Conservation (phyloP, 1,140 invertebrate species). For the Carcinoscorpius rotundicauda region DNA sequence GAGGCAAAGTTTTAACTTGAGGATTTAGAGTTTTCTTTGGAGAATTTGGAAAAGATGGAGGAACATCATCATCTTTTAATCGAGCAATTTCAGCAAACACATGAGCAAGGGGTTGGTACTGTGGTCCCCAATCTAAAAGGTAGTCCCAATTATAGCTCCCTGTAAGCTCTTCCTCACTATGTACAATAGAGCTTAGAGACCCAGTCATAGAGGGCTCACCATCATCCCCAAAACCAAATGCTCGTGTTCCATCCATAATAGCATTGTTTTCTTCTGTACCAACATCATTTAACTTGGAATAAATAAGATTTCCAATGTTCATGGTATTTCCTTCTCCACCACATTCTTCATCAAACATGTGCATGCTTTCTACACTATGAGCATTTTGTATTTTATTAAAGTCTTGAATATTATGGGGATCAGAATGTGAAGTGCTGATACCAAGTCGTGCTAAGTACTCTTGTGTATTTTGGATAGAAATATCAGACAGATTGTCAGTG, state of each 20-base stretch:
- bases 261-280: slow-evolving; percentile 39
- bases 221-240: slow-evolving; percentile 40
- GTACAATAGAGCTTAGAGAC: slow-evolving; percentile 90
- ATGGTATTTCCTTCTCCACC: slow-evolving; percentile 50
- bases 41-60: slow-evolving; percentile 8
- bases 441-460: slow-evolving; percentile 88
- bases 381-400: slow-evolving; percentile 25
- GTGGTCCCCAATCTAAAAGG: slow-evolving; percentile 90
- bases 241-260: slow-evolving; percentile 40
- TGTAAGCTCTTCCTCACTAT: slow-evolving; percentile 71
- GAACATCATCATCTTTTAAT: slow-evolving; percentile 66
- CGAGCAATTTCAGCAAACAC: slow-evolving; percentile 95
- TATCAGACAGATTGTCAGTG: slow-evolving; percentile 72
- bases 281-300: slow-evolving; percentile 73
- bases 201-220: slow-evolving; percentile 74
- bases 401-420: slow-evolving; percentile 22
- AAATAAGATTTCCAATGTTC: slow-evolving; percentile 80
- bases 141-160: slow-evolving; percentile 99
- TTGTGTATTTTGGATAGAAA: slow-evolving; percentile 89
- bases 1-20: slow-evolving; percentile 48
- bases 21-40: slow-evolving; percentile 29
- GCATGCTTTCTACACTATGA: slow-evolving; percentile 55
- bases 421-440: slow-evolving; percentile 45
- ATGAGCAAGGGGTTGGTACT: slow-evolving; percentile 91
- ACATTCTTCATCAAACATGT: slow-evolving; percentile 78